These are phyloP conservation scores for Calliopsis andreniformis DNA, from an alignment of 1,140 invertebrate species.

Conservation along the genomic window DNA sequence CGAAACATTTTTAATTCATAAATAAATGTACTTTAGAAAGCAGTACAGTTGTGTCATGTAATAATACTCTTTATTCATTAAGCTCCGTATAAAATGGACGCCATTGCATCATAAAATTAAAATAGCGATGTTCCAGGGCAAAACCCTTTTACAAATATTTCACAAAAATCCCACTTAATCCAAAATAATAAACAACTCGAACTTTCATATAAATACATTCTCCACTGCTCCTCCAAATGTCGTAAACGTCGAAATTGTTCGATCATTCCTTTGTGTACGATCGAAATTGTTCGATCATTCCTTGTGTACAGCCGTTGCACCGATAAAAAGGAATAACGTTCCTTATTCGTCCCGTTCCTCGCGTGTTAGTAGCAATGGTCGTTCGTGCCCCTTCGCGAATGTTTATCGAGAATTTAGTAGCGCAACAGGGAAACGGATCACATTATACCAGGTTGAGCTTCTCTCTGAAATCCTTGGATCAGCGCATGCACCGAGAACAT, in stretches of 20 bases:
- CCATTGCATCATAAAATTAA: too few species aligned
- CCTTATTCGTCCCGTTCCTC: neutral
- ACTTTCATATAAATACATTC: too few species aligned
- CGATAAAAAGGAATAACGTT: neutral
- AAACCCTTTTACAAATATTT: too few species aligned
- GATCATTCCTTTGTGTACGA: neutral
- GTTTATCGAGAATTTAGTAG: conserved; percentile 35
- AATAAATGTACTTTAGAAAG: neutral
- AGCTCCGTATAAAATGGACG: too few species aligned
- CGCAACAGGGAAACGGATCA: neutral
- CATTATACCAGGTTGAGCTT: neutral
- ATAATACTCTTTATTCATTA: too few species aligned
- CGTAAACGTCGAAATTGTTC: neutral
- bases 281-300: neutral
- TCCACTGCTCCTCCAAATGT: too few species aligned
- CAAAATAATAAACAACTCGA: too few species aligned
- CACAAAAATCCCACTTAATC: too few species aligned
- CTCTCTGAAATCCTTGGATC: conserved; percentile 18
- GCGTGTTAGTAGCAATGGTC: neutral
- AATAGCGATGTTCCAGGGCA: too few species aligned
- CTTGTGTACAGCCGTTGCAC: too few species aligned
- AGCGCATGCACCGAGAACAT: neutral
- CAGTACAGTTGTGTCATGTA: too few species aligned
- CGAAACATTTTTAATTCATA: neutral
- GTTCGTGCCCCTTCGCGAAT: neutral